Evolutionary conservation across 1,140 invertebrate species (phyloP), one percentile per base, ranked within the genome.

Genomic region (Pomacea maculata): DNA sequence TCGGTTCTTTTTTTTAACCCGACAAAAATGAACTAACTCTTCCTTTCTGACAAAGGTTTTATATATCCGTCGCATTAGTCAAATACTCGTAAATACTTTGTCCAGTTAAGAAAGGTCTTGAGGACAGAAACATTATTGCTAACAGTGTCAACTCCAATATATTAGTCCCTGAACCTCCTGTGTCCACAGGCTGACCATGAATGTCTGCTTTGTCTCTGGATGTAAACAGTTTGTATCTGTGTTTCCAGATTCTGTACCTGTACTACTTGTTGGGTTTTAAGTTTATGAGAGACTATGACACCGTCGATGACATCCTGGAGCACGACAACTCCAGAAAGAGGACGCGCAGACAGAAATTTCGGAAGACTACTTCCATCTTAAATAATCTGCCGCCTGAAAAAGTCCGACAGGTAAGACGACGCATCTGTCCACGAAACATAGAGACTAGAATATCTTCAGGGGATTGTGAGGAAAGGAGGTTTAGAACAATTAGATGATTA

Each of bases 221-320:
- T 61, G 15, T 17, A 14, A 17, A 61, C 57, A 61, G 57, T 11
- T 17, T 11, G 55, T 61, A 61, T 8, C 57, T 76, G 54, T 74
- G 25, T 34, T 81, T 76, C 14, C 72, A 92, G 92, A 92, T 93
- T n/a, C 94, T 94, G 93, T 94, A 94, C 87, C 94, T 94, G 92
- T 94, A 94, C 87, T 94, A 94, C 85, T 84, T 94, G 54, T 54
- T 85, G 77, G 80, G 79, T 15, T 73, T 80, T 54, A 80, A 81
- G 45, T 68, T 88, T 8, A 79, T 87, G 81, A 63, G 54, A 2
- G 68, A 84, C 34, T 82, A 85, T 4, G 80, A 80, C 29, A 64
- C 68, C 12, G 97, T 99, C 89, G 97, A 57, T 19, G 77, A 78
- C 65, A 67, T 65, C 8, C 67, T 78, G 21, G 5, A 7, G 3